Base-by-base conservation (phyloP, 2,797 vertebrate species). In the Mionectes olivaceus region DNA sequence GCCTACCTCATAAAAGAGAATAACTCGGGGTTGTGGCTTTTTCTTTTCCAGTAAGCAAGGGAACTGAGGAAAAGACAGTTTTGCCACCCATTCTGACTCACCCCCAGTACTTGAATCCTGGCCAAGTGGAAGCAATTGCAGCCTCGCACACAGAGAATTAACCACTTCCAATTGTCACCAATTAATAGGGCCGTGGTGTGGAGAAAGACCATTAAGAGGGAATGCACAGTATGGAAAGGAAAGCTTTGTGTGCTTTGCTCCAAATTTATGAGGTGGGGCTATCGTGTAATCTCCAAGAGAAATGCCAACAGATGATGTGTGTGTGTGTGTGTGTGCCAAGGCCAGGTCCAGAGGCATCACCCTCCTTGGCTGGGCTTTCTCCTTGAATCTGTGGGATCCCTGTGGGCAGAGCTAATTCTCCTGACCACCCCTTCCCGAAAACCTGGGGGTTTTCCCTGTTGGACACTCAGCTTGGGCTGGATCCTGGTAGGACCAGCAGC, bases 1-100 rank as follows among this genome's bases (percentile, higher is more conserved):
- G 96, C 97, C 97, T 49, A 97, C 95, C 97, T 98, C 97, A 95
- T 98, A 96, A 97, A 97, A 97, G 94, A 95, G 96, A 97, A 98
- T 97, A 97, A 97, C 96, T 98, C 37, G 89, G 96, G 92, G 88
- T 96, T 96, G 92, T 95, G 95, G 91, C 95, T 93, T 78, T 77
- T 55, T 79, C 25, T 49, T 61, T 3, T 37, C 70, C 86, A 33
- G 89, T 12, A 60, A 91, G 93, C 81, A 57, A 39, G 76, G 73
- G 84, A 83, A 77, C 77, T 16, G 93, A 92, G 96, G 95, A 95
- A 96, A 96, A 96, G 87, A 84, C 95, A 89, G 60, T 95, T 96
- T 96, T 97, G 93, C 97, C 97, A 96, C 97, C 96, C 97, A 97
- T 96, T 97, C 94, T 97, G 96, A 76, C 43, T 96, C 94, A 92